A percentile compares a stretch with the other conserved stretches of the same genome.
These are phyloP conservation scores for Sander vitreus DNA, from an alignment of 2,113 vertebrate species.

Conservation along the genomic window DNA sequence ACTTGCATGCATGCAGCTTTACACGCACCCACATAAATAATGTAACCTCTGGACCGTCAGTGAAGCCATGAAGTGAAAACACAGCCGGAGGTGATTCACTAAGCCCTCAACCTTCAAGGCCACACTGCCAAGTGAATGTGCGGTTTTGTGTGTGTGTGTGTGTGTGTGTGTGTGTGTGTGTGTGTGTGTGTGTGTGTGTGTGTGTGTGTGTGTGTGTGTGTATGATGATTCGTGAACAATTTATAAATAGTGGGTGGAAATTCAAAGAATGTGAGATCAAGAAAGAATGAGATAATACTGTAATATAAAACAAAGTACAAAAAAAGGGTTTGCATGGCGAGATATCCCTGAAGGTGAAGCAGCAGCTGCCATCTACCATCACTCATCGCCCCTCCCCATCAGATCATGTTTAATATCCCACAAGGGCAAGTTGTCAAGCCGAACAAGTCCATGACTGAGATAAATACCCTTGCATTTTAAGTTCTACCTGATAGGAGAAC, in stretches of 20 bases:
- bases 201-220: conserved; percentile 7
- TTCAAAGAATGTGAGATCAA: not conserved
- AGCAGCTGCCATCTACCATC: conserved; percentile 66
- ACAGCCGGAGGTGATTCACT: conserved; percentile 69
- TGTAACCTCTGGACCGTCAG: conserved; percentile 47
- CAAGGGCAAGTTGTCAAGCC: conserved; percentile 43
- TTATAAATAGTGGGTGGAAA: not conserved
- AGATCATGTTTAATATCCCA: conserved; percentile 60
- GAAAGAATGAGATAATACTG: not conserved
- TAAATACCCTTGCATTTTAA: conserved; percentile 34
- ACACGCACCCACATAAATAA: conserved; percentile 46
- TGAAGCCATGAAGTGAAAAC: conserved; percentile 73
- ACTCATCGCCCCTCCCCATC: conserved; percentile 59
- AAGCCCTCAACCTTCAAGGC: conserved; percentile 52
- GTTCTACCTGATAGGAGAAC: conserved; percentile 11
- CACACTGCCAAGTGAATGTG: conserved; percentile 40
- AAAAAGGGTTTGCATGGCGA: not conserved
- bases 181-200: conserved; percentile 15
- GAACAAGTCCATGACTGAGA: conserved; percentile 44
- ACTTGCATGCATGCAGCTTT: not conserved
- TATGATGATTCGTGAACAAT: not conserved
- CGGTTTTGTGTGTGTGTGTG: conserved; percentile 11
- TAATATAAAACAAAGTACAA: not conserved
- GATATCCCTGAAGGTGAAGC: conserved; percentile 52
- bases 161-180: conserved; percentile 19